These are phyloP conservation scores for Ditula angustiorana DNA, from an alignment of 2,888 invertebrate species.

Conservation along the genomic window DNA sequence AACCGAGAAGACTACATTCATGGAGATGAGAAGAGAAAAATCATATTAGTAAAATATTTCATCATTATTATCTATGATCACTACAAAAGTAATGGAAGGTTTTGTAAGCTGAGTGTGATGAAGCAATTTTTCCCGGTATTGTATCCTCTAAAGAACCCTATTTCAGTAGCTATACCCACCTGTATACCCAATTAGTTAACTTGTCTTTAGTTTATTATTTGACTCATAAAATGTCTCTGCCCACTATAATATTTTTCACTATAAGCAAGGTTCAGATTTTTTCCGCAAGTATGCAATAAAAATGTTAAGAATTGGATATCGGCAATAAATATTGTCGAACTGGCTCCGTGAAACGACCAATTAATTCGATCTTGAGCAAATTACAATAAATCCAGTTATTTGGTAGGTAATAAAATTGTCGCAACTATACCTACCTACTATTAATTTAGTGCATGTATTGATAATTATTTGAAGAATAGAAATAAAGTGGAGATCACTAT, in stretches of 20 bases:
- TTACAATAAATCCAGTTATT: slow-evolving; percentile 20
- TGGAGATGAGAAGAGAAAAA: no score
- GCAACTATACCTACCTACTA: background rate
- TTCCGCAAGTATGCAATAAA: background rate
- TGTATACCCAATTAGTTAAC: slow-evolving; percentile 2
- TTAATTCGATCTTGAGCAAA: slow-evolving; percentile 12
- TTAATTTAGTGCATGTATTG: background rate
- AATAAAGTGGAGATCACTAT: no score
- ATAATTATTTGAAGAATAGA: no score
- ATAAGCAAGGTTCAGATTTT: background rate
- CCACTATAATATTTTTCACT: background rate
- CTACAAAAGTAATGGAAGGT: background rate
- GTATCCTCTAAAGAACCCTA: background rate
- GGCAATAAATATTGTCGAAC: slow-evolving; percentile 5
- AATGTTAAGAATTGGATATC: slow-evolving; percentile 8
- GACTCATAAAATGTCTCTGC: slow-evolving; percentile 6
- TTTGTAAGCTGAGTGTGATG: background rate
- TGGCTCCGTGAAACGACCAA: slow-evolving; percentile 7
- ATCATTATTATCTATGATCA: no score
- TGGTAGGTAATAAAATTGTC: slow-evolving; percentile 3
- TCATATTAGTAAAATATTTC: no score
- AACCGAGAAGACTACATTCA: no score
- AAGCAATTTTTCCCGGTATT: background rate
- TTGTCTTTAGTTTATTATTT: background rate
- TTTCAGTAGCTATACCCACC: no score